Evolutionary conservation across 2,888 invertebrate species (phyloP), one percentile per base, ranked within the genome.

Genomic region (Torymus auratus): DNA sequence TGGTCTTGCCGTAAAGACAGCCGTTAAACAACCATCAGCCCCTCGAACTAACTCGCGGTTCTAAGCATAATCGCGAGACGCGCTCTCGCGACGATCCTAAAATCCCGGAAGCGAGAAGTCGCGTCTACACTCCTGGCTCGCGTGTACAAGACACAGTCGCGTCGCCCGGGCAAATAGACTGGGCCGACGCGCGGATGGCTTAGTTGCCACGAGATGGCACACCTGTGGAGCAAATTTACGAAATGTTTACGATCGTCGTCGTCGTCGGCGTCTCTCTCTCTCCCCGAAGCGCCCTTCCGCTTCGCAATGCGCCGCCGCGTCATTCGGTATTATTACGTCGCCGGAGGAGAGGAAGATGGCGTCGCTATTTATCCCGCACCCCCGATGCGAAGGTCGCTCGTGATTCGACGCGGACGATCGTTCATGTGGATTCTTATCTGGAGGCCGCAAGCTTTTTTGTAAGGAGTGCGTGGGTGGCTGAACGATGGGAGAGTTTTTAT

Each of bases 171-270:
- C 89, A 89, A 89, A 89, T 88, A 89, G 89, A 86, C 86, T 86
- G 50, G 58, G 13, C 28, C 60, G 85, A 86, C 85, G 87, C 86
- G 88, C 85, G 87, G 87, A 88, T 87, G 87, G 87, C 88, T 88
- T 88, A 86, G 88, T 87, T 87, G 72, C 68, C 77, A 87, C 84
- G 86, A 86, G 87, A 89, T 90, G 90, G 90, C 89, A 90, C 90
- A 90, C 90, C 90, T 90, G 90, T 91, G 89, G 91, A 90, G 89
- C 90, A 89, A 90, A 90, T 90, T 91, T 91, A 89, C 90, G 89
- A 90, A 90, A 90, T 90, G 90, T 91, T 90, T 90, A 90, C 89
- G 90, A 89, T 84, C 89, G 86, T 87, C 88, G 88, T 86, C 77
- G 75, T 70, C 75, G 75, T 70, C 76, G 72, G 80, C 81, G 70